A percentile compares a stretch with the other conserved stretches of the same genome.
Conservation (phyloP, 1,140 invertebrate species). For the Pseudomyrmex dendroicus region DNA sequence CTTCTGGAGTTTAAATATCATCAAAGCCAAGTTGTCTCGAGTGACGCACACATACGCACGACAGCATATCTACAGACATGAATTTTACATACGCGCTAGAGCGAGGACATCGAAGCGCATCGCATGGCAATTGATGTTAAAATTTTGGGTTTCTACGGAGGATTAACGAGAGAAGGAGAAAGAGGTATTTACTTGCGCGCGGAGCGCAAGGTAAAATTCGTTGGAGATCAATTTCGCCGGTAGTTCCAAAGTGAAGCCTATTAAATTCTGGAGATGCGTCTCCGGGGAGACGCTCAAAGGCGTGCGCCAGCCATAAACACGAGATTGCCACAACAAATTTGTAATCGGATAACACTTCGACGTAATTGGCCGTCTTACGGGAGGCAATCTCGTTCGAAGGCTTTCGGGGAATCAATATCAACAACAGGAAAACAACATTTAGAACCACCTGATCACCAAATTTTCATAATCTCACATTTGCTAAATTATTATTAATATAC, state of each 20-base stretch:
- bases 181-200: too few relatives aligned
- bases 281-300: slow-evolving; percentile 73
- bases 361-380: slow-evolving; percentile 63
- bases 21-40: slow-evolving; percentile 39
- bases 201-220: slow-evolving; percentile 39
- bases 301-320: slow-evolving; percentile 66
- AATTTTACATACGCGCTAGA: too few relatives aligned
- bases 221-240: slow-evolving; percentile 69
- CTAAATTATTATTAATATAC: background rate
- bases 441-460: background rate
- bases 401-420: slow-evolving; percentile 9
- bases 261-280: slow-evolving; percentile 76
- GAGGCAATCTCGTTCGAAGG: background rate
- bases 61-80: too few relatives aligned
- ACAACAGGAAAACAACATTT: background rate
- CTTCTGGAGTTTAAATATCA: slow-evolving; percentile 7
- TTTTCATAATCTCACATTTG: background rate
- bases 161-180: slow-evolving; percentile 28
- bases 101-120: background rate
- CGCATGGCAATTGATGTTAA: slow-evolving; percentile 27
- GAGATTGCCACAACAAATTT: slow-evolving; percentile 72
- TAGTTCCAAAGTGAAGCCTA: slow-evolving; percentile 78
- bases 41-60: background rate
- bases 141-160: slow-evolving; percentile 23
- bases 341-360: slow-evolving; percentile 72